phyloP scores from a whole-genome alignment of 2,113 vertebrate genomes.

The Gymnocephalus cernua region DNA sequence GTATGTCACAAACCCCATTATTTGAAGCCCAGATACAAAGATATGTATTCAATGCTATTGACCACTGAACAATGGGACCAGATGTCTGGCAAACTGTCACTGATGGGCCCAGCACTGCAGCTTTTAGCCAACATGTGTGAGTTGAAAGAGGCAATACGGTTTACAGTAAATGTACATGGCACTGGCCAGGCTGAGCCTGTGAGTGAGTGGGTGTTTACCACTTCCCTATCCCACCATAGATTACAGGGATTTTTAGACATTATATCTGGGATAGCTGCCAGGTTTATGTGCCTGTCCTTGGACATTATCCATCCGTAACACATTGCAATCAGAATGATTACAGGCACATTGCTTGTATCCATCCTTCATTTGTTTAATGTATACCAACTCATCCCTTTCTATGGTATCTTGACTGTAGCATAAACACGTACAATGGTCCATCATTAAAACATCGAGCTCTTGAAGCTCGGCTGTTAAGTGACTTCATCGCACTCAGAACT shows the following conservation, averaged over 20 bases:
- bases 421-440: conserved; percentile 24
- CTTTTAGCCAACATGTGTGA: not conserved
- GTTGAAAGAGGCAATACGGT: not conserved
- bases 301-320: conserved; percentile 43
- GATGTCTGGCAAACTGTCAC: conserved; percentile 5
- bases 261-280: conserved; percentile 39
- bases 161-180: not conserved
- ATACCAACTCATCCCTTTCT: conserved; percentile 14
- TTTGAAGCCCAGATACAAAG: not conserved
- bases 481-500: conserved; percentile 26
- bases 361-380: conserved; percentile 40
- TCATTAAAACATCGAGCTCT: conserved; percentile 24
- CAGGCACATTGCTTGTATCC: conserved; percentile 7
- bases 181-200: conserved; percentile 1
- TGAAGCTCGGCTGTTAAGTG: conserved; percentile 26
- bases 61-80: not conserved
- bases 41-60: not conserved
- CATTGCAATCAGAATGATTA: conserved; percentile 43
- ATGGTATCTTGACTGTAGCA: conserved; percentile 24
- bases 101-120: not conserved
- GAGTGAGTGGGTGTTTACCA: conserved; percentile 18
- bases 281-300: conserved; percentile 52
- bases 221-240: conserved; percentile 39
- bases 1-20: not conserved
- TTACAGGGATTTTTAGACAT: conserved; percentile 38